Conservation (phyloP, 92 coral and sea anemone genomes). For the Nematostella vectensis region DNA sequence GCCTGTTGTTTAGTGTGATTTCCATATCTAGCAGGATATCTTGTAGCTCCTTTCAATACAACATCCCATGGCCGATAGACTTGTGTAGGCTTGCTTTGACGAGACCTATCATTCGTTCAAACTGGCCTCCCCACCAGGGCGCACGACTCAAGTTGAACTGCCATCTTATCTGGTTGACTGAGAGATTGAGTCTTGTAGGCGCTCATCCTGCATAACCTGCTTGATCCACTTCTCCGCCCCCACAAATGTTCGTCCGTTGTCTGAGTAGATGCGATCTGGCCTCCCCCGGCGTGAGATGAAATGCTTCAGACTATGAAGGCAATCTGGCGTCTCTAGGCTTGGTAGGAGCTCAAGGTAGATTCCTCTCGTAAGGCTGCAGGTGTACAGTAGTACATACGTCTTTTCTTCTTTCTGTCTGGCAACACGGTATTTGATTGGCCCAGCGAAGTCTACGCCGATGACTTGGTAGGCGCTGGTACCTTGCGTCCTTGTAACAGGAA, state of each 20-base stretch:
- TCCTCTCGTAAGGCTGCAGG: constrained; percentile 21
- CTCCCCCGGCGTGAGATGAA: constrained; percentile 18
- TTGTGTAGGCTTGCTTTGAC: constrained; percentile 21
- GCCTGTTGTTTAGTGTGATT: constrained; percentile 25
- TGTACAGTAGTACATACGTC: constrained; percentile 22
- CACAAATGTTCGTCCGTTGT: constrained; percentile 24
- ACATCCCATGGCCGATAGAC: constrained; percentile 17
- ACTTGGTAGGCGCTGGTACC: constrained; percentile 7
- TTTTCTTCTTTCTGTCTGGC: constrained; percentile 13
- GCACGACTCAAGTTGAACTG: constrained; percentile 22
- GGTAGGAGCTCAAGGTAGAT: constrained; percentile 16
- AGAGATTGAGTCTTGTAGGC: constrained; percentile 15
- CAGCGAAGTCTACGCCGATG: constrained; percentile 25
- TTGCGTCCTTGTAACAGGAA: neutral
- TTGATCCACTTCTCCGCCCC: constrained; percentile 26
- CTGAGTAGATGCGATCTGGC: constrained; percentile 13
- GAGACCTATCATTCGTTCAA: constrained; percentile 29
- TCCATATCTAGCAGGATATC: constrained; percentile 36
- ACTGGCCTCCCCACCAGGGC: constrained; percentile 45
- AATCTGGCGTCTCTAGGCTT: constrained; percentile 11
- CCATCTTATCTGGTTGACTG: constrained; percentile 15
- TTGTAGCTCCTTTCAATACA: constrained; percentile 24
- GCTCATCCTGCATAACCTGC: constrained; percentile 10
- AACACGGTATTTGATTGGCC: constrained; percentile 21
- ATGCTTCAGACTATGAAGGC: constrained; percentile 19